Evolutionary conservation across 92 coral and sea anemone species (phyloP).

Genomic region (Zoanthus gigantus): DNA sequence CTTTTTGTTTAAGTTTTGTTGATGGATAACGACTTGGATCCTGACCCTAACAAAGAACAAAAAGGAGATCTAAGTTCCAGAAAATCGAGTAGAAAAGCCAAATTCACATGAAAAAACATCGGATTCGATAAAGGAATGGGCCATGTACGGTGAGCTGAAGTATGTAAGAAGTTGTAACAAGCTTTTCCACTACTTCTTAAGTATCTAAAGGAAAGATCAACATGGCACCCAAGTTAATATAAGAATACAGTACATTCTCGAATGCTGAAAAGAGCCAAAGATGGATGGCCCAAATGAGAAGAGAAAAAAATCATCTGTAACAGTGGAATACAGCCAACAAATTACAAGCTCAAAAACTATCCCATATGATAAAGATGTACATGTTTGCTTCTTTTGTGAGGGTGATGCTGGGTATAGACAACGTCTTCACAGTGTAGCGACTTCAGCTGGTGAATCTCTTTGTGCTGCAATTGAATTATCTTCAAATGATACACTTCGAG

Average conservation of each 20-base stretch:
- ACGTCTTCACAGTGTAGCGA: neutral
- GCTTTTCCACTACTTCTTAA: neutral
- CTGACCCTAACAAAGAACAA: neutral
- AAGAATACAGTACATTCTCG: neutral
- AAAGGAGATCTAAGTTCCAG: conserved; percentile 31
- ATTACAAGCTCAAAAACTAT: neutral
- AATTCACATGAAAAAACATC: conserved; percentile 53
- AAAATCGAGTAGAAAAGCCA: conserved; percentile 66
- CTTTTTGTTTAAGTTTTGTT: conserved; percentile 1
- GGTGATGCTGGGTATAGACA: neutral
- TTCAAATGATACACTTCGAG: neutral
- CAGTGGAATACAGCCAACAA: neutral
- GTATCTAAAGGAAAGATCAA: neutral
- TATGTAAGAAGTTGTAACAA: neutral
- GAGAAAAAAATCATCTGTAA: neutral
- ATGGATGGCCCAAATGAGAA: neutral
- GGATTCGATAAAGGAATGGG: neutral
- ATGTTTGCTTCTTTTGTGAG: neutral
- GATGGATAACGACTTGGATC: neutral
- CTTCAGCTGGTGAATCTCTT: neutral
- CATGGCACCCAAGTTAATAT: neutral
- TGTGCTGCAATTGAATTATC: neutral
- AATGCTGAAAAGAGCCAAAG: neutral
- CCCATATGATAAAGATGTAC: neutral
- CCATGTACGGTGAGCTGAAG: neutral